Evolutionary conservation across 2,113 vertebrate species (phyloP).

Genomic region (Prionailurus viverrinus): DNA sequence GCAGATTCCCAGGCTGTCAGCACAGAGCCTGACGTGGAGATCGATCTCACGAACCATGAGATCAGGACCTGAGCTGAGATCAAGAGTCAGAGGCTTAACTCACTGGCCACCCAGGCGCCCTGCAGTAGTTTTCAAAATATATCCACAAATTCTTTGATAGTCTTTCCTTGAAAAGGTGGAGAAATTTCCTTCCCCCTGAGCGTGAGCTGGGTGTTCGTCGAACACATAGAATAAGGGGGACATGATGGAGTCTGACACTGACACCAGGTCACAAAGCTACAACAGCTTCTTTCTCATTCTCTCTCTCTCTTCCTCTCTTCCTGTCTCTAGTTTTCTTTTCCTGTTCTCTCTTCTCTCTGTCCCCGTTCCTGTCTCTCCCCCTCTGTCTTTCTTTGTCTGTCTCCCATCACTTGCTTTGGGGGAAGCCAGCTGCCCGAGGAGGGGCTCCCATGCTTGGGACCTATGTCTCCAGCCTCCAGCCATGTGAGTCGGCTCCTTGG

Average conservation of each 20-base stretch:
- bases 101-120: too few species aligned
- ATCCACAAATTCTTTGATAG: too few species aligned
- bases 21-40: too few species aligned
- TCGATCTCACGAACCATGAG: too few species aligned
- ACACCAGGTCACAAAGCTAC: not conserved
- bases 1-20: too few species aligned
- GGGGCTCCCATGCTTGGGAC: fast-evolving
- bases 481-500: fast-evolving
- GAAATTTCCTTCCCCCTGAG: too few species aligned
- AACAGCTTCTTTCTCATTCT: not conserved
- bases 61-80: too few species aligned
- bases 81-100: too few species aligned
- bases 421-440: too few species aligned
- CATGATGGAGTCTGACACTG: not conserved
- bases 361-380: not conserved
- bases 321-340: not conserved
- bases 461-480: not conserved
- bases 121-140: not conserved
- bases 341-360: not conserved
- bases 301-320: not conserved
- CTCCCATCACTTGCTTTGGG: not conserved
- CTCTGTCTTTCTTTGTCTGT: not conserved
- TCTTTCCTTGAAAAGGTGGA: not conserved
- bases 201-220: too few species aligned
- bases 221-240: too few species aligned